These are phyloP conservation scores for Formica aserva DNA, from an alignment of 2,888 invertebrate species.

Conservation along the genomic window DNA sequence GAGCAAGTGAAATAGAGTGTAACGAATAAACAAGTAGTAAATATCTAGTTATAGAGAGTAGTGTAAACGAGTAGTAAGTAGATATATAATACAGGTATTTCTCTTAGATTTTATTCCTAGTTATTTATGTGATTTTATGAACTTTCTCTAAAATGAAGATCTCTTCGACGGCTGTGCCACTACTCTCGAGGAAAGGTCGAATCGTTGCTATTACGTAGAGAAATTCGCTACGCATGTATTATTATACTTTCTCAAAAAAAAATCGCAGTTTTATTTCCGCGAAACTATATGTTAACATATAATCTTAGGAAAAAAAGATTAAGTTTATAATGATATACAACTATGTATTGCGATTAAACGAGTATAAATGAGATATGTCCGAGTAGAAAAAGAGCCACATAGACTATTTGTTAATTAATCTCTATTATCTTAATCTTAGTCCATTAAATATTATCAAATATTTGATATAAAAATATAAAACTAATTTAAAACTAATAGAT, in stretches of 20 bases:
- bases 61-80: background rate
- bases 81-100: background rate
- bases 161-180: background rate
- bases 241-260: constrained; percentile 64
- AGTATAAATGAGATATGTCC: background rate
- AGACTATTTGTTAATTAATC: constrained; percentile 4
- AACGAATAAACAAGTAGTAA: constrained; percentile 29
- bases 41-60: background rate
- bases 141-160: constrained; percentile 55
- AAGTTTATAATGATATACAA: background rate
- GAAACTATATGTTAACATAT: background rate
- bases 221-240: constrained; percentile 33
- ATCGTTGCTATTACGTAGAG: constrained; percentile 41
- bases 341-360: background rate
- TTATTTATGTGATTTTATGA: constrained; percentile 28
- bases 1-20: constrained; percentile 42
- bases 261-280: constrained; percentile 15
- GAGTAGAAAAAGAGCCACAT: background rate
- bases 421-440: background rate
- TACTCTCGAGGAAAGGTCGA: constrained; percentile 18
- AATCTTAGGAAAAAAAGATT: background rate
- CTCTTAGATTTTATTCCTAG: constrained; percentile 23
- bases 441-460: background rate
- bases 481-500: background rate
- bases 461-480: background rate